Conservation (phyloP, 1,140 invertebrate genomes). For the Maniola jurtina region DNA sequence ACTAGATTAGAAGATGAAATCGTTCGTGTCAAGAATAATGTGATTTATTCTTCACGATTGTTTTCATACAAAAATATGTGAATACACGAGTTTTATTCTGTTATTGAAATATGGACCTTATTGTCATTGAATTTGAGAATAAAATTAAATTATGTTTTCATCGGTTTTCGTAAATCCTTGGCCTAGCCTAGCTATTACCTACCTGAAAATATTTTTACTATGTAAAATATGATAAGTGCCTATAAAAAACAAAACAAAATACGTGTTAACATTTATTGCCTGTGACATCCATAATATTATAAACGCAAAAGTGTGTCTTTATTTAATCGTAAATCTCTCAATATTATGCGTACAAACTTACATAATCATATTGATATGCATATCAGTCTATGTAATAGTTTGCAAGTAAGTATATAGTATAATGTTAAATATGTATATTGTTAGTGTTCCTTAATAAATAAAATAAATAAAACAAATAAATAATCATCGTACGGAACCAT, state of each 20-base stretch:
- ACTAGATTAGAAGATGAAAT: slow-evolving; percentile 14
- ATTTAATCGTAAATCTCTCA: no score
- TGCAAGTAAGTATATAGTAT: no score
- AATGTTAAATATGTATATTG: no score
- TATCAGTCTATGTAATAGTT: no score
- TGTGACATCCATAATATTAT: no score
- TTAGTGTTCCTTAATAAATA: no score
- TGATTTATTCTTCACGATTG: slow-evolving; percentile 29
- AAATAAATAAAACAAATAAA: no score
- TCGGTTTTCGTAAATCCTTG: background rate
- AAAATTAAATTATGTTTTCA: background rate
- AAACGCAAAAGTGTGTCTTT: no score
- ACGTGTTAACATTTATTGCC: background rate
- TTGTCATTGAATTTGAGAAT: background rate
- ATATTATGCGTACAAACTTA: no score
- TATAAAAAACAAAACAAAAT: background rate
- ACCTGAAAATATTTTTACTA: background rate
- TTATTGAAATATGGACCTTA: background rate
- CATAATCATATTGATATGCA: no score
- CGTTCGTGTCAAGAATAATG: slow-evolving; percentile 19
- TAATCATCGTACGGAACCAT: no score
- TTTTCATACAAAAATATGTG: slow-evolving; percentile 14
- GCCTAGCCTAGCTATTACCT: background rate
- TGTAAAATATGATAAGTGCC: background rate
- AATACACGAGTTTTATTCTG: background rate